Percentiles rank a stretch among this genome's conserved stretches.
phyloP scores from a whole-genome alignment of 2,888 invertebrate species.

The Lathronympha strigana region DNA sequence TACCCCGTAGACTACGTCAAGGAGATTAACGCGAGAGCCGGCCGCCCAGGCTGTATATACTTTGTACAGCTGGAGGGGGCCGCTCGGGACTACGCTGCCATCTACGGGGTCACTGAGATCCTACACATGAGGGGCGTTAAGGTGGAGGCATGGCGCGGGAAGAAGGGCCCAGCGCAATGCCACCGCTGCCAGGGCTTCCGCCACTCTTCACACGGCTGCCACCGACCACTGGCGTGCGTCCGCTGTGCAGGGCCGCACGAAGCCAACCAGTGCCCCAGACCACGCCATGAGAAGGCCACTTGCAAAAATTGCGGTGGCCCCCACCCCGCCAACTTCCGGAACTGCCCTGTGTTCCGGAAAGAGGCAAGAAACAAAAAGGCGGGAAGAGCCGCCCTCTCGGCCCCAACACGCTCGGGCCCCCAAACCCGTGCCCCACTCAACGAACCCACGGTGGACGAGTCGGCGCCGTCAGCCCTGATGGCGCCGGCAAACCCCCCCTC shows the following conservation, averaged over 20 bases:
- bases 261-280: not conserved
- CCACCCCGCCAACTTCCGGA: not conserved
- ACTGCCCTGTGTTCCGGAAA: not conserved
- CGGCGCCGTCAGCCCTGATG: too few relatives aligned
- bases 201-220: too few relatives aligned
- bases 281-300: not conserved
- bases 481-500: not conserved
- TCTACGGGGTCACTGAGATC: not conserved
- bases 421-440: not conserved
- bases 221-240: not conserved
- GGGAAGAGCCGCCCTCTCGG: not conserved
- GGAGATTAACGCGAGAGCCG: too few relatives aligned
- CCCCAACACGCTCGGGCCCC: not conserved
- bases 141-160: not conserved
- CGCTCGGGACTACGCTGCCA: not conserved
- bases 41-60: not conserved
- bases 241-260: not conserved
- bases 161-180: conserved; percentile 8
- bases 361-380: not conserved
- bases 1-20: too few relatives aligned
- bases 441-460: too few relatives aligned
- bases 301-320: not conserved
- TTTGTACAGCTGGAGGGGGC: not conserved
- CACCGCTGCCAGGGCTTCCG: too few relatives aligned
- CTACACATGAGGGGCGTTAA: not conserved